Percentiles rank a stretch among this genome's conserved stretches.
Conservation (phyloP, 92 coral and sea anemone species). For the Epizoanthus illoricatus region DNA sequence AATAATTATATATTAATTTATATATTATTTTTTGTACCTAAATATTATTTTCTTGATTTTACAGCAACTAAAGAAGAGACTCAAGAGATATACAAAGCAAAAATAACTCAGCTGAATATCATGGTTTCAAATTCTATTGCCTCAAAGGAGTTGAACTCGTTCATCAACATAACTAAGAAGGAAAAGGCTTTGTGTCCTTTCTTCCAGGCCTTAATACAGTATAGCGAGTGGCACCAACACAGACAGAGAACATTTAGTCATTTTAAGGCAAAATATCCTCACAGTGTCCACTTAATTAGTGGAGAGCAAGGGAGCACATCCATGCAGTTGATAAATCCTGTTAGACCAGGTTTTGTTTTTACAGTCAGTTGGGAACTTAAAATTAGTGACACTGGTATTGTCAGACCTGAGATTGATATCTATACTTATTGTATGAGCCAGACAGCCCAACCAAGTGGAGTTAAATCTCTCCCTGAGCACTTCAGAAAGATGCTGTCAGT, state of each 20-base stretch:
- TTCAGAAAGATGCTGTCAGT: slow-evolving; percentile 72
- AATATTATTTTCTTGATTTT: slow-evolving; percentile 8
- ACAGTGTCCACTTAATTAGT: slow-evolving; percentile 50
- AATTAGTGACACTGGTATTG: slow-evolving; percentile 49
- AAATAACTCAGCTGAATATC: slow-evolving; percentile 48
- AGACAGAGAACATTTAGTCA: slow-evolving; percentile 76
- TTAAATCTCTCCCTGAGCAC: slow-evolving; percentile 62
- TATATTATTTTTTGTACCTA: neutral
- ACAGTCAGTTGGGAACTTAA: slow-evolving; percentile 70
- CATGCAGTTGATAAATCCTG: slow-evolving; percentile 62
- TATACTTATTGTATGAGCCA: slow-evolving; percentile 27
- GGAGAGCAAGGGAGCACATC: slow-evolving; percentile 50
- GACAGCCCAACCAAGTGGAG: slow-evolving; percentile 35
- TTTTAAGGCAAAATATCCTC: slow-evolving; percentile 77
- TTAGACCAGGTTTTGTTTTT: slow-evolving; percentile 55
- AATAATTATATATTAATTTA: neutral
- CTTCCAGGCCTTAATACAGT: slow-evolving; percentile 65
- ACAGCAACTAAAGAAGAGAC: slow-evolving; percentile 35
- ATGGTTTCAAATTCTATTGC: slow-evolving; percentile 53
- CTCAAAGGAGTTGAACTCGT: slow-evolving; percentile 61
- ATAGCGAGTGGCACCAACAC: slow-evolving; percentile 65
- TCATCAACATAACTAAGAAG: slow-evolving; percentile 47
- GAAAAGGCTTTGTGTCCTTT: slow-evolving; percentile 72
- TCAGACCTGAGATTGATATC: slow-evolving; percentile 65
- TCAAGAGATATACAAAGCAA: slow-evolving; percentile 38